Conservation (phyloP, 2,113 vertebrate genomes). For the Brachyhypopomus occidentalis region DNA sequence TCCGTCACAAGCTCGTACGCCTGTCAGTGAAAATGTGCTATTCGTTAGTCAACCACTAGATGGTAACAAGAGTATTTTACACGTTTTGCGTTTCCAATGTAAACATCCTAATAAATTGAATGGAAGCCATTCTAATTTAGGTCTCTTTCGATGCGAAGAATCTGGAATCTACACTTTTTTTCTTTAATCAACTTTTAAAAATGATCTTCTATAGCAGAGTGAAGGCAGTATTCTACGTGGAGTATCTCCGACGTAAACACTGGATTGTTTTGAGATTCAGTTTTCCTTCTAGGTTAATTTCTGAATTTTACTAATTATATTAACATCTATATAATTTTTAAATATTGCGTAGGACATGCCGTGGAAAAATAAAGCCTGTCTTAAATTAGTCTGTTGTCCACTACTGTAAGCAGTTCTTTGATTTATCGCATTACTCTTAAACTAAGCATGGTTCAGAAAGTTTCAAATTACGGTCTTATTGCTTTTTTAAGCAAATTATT, state of each 20-base stretch:
- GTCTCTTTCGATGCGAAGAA: slow-evolving; percentile 18
- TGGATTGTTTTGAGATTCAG: slow-evolving; percentile 10
- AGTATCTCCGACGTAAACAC: slow-evolving; percentile 9
- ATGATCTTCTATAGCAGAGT: background rate
- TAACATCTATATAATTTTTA: too few relatives aligned
- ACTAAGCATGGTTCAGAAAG: background rate
- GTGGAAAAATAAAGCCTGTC: too few relatives aligned
- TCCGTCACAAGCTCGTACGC: slow-evolving; percentile 47
- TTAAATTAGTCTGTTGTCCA: too few relatives aligned
- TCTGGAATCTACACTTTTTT: slow-evolving; percentile 21
- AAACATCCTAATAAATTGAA: background rate
- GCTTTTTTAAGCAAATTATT: background rate
- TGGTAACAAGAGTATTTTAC: slow-evolving; percentile 71
- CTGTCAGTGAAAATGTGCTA: slow-evolving; percentile 22
- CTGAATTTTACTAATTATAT: too few relatives aligned
- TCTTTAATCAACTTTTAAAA: slow-evolving; percentile 38
- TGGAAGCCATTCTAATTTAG: slow-evolving; percentile 14
- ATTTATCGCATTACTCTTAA: too few relatives aligned
- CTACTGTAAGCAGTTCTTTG: too few relatives aligned
- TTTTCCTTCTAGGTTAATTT: slow-evolving; percentile 8
- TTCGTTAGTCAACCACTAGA: slow-evolving; percentile 73
- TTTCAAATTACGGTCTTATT: background rate
- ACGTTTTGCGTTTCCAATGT: slow-evolving; percentile 31
- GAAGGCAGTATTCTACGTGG: slow-evolving; percentile 7
- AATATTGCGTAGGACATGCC: too few relatives aligned